Conservation (phyloP, 2,888 invertebrate species). For the Orthosia gracilis region DNA sequence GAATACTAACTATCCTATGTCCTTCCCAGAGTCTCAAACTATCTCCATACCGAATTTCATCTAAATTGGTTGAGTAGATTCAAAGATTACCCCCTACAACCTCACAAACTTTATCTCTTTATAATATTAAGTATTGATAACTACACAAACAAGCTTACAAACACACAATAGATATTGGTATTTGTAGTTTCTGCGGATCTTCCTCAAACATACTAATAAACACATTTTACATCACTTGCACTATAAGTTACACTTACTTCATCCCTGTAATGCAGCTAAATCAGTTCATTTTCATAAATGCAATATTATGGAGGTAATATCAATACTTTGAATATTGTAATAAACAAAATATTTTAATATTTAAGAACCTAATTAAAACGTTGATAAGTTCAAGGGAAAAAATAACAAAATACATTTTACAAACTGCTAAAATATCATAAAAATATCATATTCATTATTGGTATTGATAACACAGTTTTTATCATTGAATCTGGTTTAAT, state of each 20-base stretch:
- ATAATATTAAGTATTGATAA: no score
- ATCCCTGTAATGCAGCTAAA: not conserved
- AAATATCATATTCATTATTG: no score
- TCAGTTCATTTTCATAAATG: not conserved
- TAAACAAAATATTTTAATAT: not conserved
- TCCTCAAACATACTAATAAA: not conserved
- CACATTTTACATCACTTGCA: not conserved
- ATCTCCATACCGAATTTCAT: no score
- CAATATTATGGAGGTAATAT: not conserved
- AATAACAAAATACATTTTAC: not conserved
- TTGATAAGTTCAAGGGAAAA: slow-evolving; percentile 12
- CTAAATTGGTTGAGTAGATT: no score
- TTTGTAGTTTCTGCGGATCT: not conserved
- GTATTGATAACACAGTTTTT: slow-evolving; percentile 10
- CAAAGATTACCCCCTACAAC: no score
- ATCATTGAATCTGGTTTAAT: slow-evolving; percentile 1
- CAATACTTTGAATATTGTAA: not conserved
- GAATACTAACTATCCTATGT: no score
- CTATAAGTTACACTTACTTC: no score
- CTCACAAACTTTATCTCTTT: no score
- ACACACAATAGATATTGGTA: not conserved
- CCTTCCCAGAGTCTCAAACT: no score
- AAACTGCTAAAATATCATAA: not conserved
- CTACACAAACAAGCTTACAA: slow-evolving; percentile 7
- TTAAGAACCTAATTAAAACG: not conserved